These are phyloP conservation scores for Caracal caracal DNA, from an alignment of 2,113 vertebrate genomes.

Conservation along the genomic window DNA sequence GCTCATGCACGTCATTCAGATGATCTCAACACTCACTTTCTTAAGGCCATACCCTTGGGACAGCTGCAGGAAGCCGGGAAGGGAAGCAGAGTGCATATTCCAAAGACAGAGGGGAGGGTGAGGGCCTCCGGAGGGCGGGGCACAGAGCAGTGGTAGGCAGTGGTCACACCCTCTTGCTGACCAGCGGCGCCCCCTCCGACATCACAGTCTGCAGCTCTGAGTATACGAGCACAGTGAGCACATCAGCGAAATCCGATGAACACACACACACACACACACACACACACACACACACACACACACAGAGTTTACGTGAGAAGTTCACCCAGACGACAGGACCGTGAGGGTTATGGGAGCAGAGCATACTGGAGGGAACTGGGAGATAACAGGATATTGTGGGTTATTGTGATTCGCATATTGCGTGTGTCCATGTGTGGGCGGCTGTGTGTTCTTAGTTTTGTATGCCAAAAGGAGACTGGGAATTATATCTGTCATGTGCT, in stretches of 20 bases:
- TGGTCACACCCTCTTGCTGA: neutral
- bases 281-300: too few species aligned
- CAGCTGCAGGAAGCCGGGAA: neutral
- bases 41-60: neutral
- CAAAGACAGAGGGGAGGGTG: neutral
- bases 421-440: neutral
- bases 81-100: neutral
- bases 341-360: neutral
- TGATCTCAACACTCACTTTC: neutral
- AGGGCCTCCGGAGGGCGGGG: neutral
- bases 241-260: neutral
- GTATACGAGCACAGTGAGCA: neutral
- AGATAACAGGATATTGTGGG: neutral
- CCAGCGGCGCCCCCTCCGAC: accelerated
- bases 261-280: neutral
- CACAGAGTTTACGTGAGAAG: neutral
- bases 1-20: accelerated
- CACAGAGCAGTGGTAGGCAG: neutral
- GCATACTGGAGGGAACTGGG: neutral
- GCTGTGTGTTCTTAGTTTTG: neutral
- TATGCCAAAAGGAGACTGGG: neutral
- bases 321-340: neutral
- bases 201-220: neutral
- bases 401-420: neutral
- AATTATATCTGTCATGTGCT: neutral